phyloP scores from a whole-genome alignment of 2,113 vertebrate species.

The Cyphomyrus discorhynchus region DNA sequence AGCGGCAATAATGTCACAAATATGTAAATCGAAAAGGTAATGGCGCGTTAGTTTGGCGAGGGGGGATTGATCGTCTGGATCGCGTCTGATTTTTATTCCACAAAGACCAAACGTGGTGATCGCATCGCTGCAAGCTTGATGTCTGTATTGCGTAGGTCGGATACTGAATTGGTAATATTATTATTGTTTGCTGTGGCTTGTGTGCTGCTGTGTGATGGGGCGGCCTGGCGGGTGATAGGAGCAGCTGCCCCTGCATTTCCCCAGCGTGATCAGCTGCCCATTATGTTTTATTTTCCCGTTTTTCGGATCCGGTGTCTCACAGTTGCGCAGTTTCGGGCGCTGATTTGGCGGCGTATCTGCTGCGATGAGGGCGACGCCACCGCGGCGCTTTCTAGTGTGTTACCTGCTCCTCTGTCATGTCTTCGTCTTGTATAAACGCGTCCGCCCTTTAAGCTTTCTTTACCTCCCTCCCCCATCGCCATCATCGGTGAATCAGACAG shows the following conservation, averaged over 20 bases:
- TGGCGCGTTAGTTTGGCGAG: slow-evolving; percentile 5
- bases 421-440: neutral
- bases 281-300: neutral
- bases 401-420: neutral
- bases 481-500: neutral
- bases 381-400: neutral
- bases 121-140: neutral
- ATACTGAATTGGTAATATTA: neutral
- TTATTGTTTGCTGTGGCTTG: neutral
- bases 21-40: neutral
- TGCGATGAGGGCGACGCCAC: neutral
- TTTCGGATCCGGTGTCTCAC: neutral
- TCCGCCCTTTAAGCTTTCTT: neutral
- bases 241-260: neutral
- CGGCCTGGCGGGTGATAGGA: neutral
- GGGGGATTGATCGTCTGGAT: neutral
- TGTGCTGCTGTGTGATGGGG: neutral
- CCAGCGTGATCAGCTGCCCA: neutral
- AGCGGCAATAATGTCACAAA: neutral
- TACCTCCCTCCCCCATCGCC: neutral
- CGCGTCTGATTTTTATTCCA: neutral
- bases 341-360: neutral
- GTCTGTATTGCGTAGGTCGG: neutral
- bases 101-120: neutral
- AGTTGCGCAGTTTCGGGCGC: neutral